phyloP scores from a whole-genome alignment of 2,797 vertebrate species.

The Enteromius radiatus region DNA sequence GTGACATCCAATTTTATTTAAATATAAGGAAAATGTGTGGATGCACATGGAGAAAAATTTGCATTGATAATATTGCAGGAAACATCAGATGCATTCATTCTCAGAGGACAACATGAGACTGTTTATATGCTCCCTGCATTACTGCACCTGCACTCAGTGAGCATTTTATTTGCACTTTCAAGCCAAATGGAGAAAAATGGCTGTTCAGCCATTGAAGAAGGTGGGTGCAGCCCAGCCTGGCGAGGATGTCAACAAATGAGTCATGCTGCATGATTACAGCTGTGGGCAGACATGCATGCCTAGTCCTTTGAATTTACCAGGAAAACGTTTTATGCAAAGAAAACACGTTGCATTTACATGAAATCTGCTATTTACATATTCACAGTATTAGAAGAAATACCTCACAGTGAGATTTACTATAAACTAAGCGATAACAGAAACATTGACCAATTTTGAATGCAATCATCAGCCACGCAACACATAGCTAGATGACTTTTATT shows the following conservation, averaged over 20 bases:
- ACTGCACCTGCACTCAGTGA: not conserved
- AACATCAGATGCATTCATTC: not conserved
- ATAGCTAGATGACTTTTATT: not conserved
- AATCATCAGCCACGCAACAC: not conserved
- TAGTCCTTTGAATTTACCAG: not conserved
- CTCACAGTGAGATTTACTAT: not conserved
- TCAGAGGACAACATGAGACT: not conserved
- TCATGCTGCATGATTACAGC: constrained; percentile 14
- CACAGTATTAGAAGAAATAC: not conserved
- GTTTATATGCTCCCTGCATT: not conserved
- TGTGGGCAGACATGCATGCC: not conserved
- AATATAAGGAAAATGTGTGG: constrained; percentile 16
- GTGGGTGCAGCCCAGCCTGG: not conserved
- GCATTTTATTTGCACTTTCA: not conserved
- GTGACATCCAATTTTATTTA: not conserved
- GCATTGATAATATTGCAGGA: not conserved
- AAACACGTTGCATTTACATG: not conserved
- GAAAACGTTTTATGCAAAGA: not conserved
- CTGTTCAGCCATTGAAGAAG: not conserved
- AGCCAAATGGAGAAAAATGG: not conserved
- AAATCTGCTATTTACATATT: not conserved
- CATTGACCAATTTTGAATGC: not conserved
- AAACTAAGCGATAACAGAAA: not conserved
- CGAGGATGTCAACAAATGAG: constrained; percentile 1
- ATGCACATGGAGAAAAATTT: constrained; percentile 22